Conservation (phyloP, 2,888 invertebrate genomes). For the Coelinius sp. region DNA sequence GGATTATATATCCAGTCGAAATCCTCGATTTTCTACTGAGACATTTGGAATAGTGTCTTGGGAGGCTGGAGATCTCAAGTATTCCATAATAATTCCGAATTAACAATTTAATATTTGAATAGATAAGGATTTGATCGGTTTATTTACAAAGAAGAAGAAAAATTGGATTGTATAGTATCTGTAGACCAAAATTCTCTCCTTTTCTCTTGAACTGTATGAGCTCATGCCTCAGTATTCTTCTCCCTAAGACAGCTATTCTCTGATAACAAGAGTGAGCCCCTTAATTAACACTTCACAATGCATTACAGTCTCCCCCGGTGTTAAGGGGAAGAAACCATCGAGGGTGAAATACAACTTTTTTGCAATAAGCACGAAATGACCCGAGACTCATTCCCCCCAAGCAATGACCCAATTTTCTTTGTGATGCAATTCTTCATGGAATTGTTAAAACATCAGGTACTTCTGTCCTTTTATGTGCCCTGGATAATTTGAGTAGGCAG, state of each 20-base stretch:
- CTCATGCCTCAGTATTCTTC: not conserved
- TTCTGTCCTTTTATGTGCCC: not conserved
- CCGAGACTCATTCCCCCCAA: slow-evolving; percentile 49
- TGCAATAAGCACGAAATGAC: slow-evolving; percentile 66
- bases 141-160: no score
- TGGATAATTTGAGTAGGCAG: not conserved
- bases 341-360: slow-evolving; percentile 54
- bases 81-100: no score
- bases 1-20: not conserved
- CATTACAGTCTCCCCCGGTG: slow-evolving; percentile 60
- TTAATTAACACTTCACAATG: slow-evolving; percentile 68
- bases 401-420: slow-evolving; percentile 4
- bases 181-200: not conserved
- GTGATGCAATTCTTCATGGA: not conserved
- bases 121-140: no score
- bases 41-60: not conserved
- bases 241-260: not conserved
- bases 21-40: not conserved
- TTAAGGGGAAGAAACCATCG: slow-evolving; percentile 42
- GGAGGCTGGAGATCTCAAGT: no score
- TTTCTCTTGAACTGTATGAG: no score
- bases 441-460: not conserved
- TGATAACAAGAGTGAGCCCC: not conserved
- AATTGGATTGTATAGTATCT: no score
- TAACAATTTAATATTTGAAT: no score